Conservation (phyloP, 2,797 vertebrate genomes). For the Eulemur albifrons region DNA sequence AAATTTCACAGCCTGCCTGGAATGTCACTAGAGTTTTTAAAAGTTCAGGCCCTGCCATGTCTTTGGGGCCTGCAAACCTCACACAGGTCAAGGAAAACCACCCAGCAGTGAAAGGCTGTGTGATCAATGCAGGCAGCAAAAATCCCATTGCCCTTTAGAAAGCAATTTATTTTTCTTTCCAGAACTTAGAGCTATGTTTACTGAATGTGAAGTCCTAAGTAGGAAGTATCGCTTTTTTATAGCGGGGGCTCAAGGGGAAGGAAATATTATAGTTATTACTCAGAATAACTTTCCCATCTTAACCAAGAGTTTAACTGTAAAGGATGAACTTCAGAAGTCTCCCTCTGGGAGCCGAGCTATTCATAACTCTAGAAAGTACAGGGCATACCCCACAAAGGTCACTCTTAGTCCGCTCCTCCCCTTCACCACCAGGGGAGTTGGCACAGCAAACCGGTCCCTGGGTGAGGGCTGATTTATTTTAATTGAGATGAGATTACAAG, state of each 20-base stretch:
- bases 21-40: neutral
- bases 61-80: neutral
- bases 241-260: neutral
- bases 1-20: neutral
- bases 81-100: neutral
- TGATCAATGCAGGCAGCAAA: neutral
- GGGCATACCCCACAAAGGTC: neutral
- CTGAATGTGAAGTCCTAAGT: conserved; percentile 21
- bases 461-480: neutral
- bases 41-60: neutral
- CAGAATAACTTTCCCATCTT: conserved; percentile 38
- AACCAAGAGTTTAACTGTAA: neutral
- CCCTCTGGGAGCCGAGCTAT: neutral
- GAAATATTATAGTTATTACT: conserved; percentile 22
- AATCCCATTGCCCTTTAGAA: conserved; percentile 40
- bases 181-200: conserved; percentile 24
- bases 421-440: neutral
- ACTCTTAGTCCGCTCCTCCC: neutral
- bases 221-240: conserved; percentile 40
- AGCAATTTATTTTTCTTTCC: conserved; percentile 19
- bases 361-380: neutral
- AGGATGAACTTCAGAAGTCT: conserved; percentile 9
- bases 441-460: neutral
- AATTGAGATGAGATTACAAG: neutral
- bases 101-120: neutral